phyloP scores from a whole-genome alignment of 2,797 vertebrate species.

The Myotis pilosus region DNA sequence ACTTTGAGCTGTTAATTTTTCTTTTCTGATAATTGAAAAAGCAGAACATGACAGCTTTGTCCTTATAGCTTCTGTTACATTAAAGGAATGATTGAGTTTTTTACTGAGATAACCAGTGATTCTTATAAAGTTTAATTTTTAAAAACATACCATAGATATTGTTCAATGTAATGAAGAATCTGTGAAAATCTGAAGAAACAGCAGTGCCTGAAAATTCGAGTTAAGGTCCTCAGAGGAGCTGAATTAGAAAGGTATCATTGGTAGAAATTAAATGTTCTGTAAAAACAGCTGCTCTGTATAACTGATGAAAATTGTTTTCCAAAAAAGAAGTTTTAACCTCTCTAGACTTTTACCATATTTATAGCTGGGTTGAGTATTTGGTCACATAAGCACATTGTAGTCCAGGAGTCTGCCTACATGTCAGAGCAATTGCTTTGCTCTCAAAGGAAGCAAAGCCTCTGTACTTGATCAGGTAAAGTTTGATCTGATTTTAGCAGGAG shows the following conservation, averaged over 20 bases:
- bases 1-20: conserved; percentile 33
- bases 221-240: conserved; percentile 24
- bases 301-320: not conserved
- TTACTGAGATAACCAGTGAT: not conserved
- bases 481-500: not conserved
- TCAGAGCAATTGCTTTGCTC: not conserved
- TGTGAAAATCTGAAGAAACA: conserved; percentile 19
- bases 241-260: not conserved
- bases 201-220: no score
- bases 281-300: no score
- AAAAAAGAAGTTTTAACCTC: not conserved
- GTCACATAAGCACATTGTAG: no score
- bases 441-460: not conserved
- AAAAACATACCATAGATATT: not conserved
- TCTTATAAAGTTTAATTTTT: conserved; percentile 48
- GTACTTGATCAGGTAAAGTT: no score
- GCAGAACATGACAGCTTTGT: not conserved
- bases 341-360: not conserved
- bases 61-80: not conserved
- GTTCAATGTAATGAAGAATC: conserved; percentile 26
- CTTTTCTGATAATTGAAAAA: conserved; percentile 26
- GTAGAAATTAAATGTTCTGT: no score
- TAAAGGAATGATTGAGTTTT: not conserved
- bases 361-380: no score
- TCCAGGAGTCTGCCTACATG: no score